Conservation (phyloP, 2,888 invertebrate genomes). For the Mystacides longicornis region DNA sequence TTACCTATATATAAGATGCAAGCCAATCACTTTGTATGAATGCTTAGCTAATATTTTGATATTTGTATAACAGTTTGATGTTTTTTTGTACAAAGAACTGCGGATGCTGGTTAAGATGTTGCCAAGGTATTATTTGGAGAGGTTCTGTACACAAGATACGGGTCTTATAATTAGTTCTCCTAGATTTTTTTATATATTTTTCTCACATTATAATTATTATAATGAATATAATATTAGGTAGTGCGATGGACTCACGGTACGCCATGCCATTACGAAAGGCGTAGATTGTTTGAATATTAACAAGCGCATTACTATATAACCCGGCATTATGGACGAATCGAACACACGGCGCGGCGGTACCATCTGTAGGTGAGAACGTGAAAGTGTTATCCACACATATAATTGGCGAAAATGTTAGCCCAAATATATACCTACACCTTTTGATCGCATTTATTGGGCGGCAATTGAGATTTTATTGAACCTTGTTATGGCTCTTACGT, state of each 20-base stretch:
- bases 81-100: neutral
- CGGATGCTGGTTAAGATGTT: neutral
- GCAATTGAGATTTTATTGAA: neutral
- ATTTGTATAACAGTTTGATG: no score
- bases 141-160: neutral
- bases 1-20: no score
- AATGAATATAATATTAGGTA: neutral
- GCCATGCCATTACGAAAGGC: neutral
- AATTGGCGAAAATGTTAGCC: neutral
- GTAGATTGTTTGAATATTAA: neutral
- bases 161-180: neutral
- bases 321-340: no score
- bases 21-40: no score
- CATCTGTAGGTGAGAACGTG: neutral
- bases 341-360: no score
- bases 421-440: neutral
- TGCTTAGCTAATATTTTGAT: no score
- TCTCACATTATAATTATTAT: neutral
- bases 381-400: neutral
- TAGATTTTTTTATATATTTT: neutral
- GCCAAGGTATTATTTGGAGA: neutral
- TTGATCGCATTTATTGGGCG: neutral
- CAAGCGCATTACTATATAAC: neutral
- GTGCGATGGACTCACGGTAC: no score
- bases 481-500: no score